phyloP scores from a whole-genome alignment of 2,113 vertebrate species.

The Serinus canaria region DNA sequence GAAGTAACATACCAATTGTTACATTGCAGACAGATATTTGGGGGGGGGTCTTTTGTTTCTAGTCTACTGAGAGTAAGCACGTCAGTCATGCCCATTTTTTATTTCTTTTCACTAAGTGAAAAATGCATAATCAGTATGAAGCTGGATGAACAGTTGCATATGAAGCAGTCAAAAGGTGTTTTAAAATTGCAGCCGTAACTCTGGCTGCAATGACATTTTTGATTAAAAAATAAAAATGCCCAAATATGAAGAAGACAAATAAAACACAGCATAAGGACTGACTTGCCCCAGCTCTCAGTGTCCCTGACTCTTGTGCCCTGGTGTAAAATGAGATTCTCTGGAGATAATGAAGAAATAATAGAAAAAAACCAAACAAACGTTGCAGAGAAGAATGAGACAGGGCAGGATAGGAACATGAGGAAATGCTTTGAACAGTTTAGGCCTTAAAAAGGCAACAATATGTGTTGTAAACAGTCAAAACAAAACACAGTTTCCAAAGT shows the following conservation, averaged over 20 bases:
- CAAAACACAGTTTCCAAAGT: slow-evolving; percentile 44
- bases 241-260: slow-evolving; percentile 18
- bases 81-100: not conserved
- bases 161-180: slow-evolving; percentile 14
- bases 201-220: not conserved
- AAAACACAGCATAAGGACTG: not conserved
- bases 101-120: slow-evolving; percentile 15
- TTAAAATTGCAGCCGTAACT: not conserved
- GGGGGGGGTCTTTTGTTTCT: not conserved
- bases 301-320: not conserved
- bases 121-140: slow-evolving; percentile 5
- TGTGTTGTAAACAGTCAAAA: not conserved
- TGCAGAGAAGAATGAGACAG: not conserved
- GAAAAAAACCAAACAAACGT: not conserved
- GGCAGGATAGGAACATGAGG: not conserved
- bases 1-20: not conserved
- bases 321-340: not conserved
- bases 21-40: not conserved
- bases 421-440: not conserved
- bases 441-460: slow-evolving; percentile 24
- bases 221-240: slow-evolving; percentile 29
- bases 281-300: not conserved
- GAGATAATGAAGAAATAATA: not conserved
- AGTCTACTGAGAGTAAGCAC: not conserved
- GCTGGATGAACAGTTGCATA: not conserved